Evolutionary conservation across 2,888 invertebrate genomes (phyloP), one percentile per base, ranked within the genome.

Genomic region (Mythimna loreyi): DNA sequence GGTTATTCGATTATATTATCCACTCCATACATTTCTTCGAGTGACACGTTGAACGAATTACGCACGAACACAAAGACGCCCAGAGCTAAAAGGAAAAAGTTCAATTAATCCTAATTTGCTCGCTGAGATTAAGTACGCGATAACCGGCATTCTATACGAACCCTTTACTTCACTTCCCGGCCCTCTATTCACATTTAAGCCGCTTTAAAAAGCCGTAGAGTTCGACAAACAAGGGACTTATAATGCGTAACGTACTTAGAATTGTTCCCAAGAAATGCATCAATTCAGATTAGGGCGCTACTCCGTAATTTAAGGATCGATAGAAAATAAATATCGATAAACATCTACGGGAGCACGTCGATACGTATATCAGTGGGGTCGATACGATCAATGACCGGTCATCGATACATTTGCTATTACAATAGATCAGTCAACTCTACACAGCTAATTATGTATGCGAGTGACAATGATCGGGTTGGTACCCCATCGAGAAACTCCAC

Each of bases 61-160:
- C 92, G 89, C 89, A 89, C 85, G 86, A 89, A 85, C 86, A 94
- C 92, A 94, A 94, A 93, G 92, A 90, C 90, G 89, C 89, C 89
- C 87, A 87, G 87, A 89, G 89, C 88, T 92, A 92, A 91, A 92
- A 91, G 91, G 92, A 93, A 95, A 94, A 94, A 94, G 92, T 94
- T 96, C 94, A 94, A 96, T 95, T 95, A 95, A 95, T 96, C 96
- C 96, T 92, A 96, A 95, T 95, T 96, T 93, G 94, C 91, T 90
- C 91, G 92, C 92, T 87, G 91, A 96, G 95, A 95, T 95, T 94
- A 95, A 92, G 90, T 90, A 89, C 81, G 83, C 92, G 95, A 95
- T 95, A 95, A 92, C 91, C 91, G 90, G 86, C 91, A 90, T 93
- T 93, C 90, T 90, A 87, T 90, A 91, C 85, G 92, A 94, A 94